phyloP scores from a whole-genome alignment of 2,113 vertebrate genomes.

The Coturnix japonica region DNA sequence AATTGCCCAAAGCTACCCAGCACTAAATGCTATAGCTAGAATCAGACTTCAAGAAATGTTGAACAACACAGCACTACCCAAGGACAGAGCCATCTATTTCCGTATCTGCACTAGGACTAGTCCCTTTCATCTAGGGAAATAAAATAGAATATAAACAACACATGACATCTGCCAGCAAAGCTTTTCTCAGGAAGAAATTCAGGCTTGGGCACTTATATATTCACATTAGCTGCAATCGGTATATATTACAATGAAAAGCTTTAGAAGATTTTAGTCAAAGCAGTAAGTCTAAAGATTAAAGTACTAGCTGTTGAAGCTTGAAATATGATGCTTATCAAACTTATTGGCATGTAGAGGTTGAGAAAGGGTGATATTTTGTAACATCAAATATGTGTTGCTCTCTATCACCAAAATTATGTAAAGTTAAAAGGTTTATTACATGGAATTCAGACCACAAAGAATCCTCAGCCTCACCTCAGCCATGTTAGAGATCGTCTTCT shows the following conservation, averaged over 20 bases:
- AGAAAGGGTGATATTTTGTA: constrained; percentile 24
- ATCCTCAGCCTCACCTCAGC: neutral
- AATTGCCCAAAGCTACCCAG: neutral
- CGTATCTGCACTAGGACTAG: neutral
- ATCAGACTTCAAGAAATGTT: neutral
- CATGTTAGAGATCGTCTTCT: neutral
- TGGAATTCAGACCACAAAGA: neutral
- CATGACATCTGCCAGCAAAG: neutral
- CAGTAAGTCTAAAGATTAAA: constrained; percentile 23
- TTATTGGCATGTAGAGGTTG: neutral
- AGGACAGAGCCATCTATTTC: neutral
- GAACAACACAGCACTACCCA: neutral
- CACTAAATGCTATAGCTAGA: neutral
- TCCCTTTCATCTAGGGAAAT: neutral
- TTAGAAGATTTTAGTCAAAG: neutral
- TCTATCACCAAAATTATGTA: neutral
- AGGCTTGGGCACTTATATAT: neutral
- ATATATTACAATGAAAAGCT: neutral
- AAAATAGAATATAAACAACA: neutral
- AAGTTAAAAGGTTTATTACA: constrained; percentile 14
- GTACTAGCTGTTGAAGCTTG: neutral
- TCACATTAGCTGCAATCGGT: neutral
- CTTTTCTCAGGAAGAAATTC: neutral
- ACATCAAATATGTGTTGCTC: neutral
- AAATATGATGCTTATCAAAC: constrained; percentile 38